A percentile compares a stretch with the other conserved stretches of the same genome.
Conservation (phyloP, 1,140 invertebrate species). For the Lepidurus packardi region DNA sequence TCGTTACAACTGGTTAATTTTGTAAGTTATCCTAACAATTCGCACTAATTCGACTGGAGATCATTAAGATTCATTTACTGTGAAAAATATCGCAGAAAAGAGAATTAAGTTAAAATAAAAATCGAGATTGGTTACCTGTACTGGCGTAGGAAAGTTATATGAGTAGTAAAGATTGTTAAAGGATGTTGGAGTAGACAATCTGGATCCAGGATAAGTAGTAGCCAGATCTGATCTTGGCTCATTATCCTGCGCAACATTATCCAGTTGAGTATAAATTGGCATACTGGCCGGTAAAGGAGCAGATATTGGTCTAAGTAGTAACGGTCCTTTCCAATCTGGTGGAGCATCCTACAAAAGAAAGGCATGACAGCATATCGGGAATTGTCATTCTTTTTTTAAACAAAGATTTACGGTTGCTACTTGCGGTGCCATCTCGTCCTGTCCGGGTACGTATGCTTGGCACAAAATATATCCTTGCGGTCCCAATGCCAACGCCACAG, state of each 20-base stretch:
- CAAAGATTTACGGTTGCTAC: background rate
- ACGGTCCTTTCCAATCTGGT: background rate
- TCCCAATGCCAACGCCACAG: background rate
- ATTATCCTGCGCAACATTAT: background rate
- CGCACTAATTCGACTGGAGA: too few relatives aligned
- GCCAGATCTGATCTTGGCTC: background rate
- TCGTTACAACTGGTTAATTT: too few relatives aligned
- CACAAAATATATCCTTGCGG: conserved; percentile 4
- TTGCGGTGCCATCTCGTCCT: background rate
- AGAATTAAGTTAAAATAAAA: background rate
- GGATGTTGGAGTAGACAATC: background rate
- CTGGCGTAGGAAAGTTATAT: background rate
- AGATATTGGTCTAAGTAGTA: background rate
- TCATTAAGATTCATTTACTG: too few relatives aligned
- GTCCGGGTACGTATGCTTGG: conserved; percentile 1
- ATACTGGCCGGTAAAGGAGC: conserved; percentile 3
- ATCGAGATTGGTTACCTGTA: background rate
- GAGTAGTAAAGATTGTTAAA: conserved; percentile 1
- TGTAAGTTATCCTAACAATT: too few relatives aligned
- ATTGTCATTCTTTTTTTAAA: background rate
- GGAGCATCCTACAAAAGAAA: background rate
- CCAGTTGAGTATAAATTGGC: background rate
- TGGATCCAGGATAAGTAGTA: background rate
- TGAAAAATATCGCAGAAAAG: too few relatives aligned
- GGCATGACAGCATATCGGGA: background rate